These are phyloP conservation scores for Phania funesta DNA, from an alignment of 2,888 invertebrate species.

Conservation along the genomic window DNA sequence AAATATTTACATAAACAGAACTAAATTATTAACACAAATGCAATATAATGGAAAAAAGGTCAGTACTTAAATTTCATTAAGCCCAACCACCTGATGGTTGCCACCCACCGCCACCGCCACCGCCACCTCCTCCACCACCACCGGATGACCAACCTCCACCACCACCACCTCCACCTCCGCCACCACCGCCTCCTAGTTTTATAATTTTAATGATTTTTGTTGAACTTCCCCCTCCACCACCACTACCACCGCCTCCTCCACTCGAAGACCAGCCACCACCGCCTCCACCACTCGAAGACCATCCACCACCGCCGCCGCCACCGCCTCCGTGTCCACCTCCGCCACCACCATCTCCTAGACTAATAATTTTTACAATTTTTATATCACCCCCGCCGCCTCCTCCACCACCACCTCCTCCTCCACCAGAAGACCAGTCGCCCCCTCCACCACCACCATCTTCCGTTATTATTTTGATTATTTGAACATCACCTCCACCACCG, in stretches of 20 bases:
- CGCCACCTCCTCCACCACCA: constrained; percentile 68
- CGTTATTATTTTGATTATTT: constrained; percentile 69
- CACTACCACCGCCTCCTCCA: constrained; percentile 68
- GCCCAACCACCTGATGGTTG: constrained; percentile 73
- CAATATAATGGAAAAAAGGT: neutral
- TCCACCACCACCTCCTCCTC: constrained; percentile 68
- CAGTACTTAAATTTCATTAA: constrained; percentile 56
- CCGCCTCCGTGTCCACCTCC: constrained; percentile 67
- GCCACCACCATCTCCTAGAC: constrained; percentile 70
- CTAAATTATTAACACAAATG: too few species aligned
- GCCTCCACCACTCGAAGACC: constrained; percentile 69
- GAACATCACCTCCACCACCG: constrained; percentile 70
- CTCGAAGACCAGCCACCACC: constrained; percentile 68
- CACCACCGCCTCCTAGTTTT: constrained; percentile 63
- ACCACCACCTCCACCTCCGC: constrained; percentile 63
- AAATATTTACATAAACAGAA: too few species aligned
- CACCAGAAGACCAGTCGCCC: constrained; percentile 64
- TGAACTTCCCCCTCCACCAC: constrained; percentile 69
- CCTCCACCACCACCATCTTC: constrained; percentile 68
- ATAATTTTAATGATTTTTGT: too few species aligned
- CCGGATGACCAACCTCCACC: constrained; percentile 68
- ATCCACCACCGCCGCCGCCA: constrained; percentile 68
- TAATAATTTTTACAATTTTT: constrained; percentile 70
- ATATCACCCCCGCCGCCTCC: constrained; percentile 64
- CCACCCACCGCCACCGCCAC: constrained; percentile 70